These are phyloP conservation scores for Hippocampus barbouri DNA, from an alignment of 2,113 vertebrate genomes.

Conservation along the genomic window DNA sequence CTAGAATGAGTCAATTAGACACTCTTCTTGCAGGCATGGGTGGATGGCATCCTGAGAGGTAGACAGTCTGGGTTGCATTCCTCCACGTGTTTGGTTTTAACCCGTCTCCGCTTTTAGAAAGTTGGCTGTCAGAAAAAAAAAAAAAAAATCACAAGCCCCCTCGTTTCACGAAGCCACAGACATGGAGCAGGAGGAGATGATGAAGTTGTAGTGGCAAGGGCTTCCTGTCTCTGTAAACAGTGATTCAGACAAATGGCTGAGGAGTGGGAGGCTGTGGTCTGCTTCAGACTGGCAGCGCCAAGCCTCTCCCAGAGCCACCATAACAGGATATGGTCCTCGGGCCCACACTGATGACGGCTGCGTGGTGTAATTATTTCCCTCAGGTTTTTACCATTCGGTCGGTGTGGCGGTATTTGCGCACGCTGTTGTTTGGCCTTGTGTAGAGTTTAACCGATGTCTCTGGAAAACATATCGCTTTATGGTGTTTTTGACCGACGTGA, in stretches of 20 bases:
- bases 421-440: constrained; percentile 17
- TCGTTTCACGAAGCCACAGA: constrained; percentile 54
- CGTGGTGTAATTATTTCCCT: constrained; percentile 56
- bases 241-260: constrained; percentile 60
- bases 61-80: constrained; percentile 70
- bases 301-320: constrained; percentile 58
- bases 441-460: constrained; percentile 26
- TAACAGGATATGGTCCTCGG: constrained; percentile 66
- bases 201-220: constrained; percentile 51
- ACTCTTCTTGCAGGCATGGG: constrained; percentile 28
- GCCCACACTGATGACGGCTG: constrained; percentile 43
- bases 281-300: constrained; percentile 43
- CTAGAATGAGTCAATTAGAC: constrained; percentile 9
- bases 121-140: constrained; percentile 53
- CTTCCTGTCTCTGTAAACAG: constrained; percentile 71
- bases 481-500: constrained; percentile 45
- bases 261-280: constrained; percentile 65
- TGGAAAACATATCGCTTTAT: constrained; percentile 55
- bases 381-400: constrained; percentile 42
- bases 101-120: constrained; percentile 66
- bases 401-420: constrained; percentile 37
- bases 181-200: constrained; percentile 56
- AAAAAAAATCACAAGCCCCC: constrained; percentile 33
- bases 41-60: constrained; percentile 71
- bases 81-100: constrained; percentile 48